Base-by-base conservation (phyloP, 2,113 vertebrate species). In the Gobiocypris rarus region DNA sequence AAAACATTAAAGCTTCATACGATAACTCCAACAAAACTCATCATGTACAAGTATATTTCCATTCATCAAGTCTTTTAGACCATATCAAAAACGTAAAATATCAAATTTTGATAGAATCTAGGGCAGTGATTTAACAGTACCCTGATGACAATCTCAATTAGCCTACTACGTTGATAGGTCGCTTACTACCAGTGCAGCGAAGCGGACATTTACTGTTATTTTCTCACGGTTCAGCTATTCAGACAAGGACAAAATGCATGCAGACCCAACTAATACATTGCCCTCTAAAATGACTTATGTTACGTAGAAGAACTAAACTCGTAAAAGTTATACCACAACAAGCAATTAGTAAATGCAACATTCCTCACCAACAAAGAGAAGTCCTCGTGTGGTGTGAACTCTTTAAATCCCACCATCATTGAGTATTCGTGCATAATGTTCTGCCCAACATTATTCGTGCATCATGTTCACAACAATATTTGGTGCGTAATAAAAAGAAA, bases 151-250 rank as follows among this genome's bases (percentile, higher is more conserved):
- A 78, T 61, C 56, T 28, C 24, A 80, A 80, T 67, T 1, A n/a
- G 4, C 11, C n/a, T n/a, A n/a, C n/a, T n/a, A 50, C 2, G 38
- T 3, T 45, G 38, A 24, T 31, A 22, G 14, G 26, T 43, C 56
- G 56, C 15, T 78, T 43, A 43, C 24, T 8, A 52, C 24, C 24
- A 65, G 58, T 3, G 41, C 73, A 77, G 58, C 28, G 74, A 76
- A 75, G 63, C 83, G 45, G 59, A 41, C 43, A 10, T n/a, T 41
- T 59, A 63, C 50, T 50, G 65, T 85, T 70, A 83, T 75, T 85
- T 89, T 90, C 89, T 87, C 87, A 86, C 80, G 73, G 89, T 83
- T 45, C 81, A 81, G 78, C 41, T 31, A 73, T 70, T 86, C 43
- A 70, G 43, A 82, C 45, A 45, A 52, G 58, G 24, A 50, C 45